Base-by-base conservation (phyloP, 2,888 invertebrate genomes). In the Dicycla oo region DNA sequence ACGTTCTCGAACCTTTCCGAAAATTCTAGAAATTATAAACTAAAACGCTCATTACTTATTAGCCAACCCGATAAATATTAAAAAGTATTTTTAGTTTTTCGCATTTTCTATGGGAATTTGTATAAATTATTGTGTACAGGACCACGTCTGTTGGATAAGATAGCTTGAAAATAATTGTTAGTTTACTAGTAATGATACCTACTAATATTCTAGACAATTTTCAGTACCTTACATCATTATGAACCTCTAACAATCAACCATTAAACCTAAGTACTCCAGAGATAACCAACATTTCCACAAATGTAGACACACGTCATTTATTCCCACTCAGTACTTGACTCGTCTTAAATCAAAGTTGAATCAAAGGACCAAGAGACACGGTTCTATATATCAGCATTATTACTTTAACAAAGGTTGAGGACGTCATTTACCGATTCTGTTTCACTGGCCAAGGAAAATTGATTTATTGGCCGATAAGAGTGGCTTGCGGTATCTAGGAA, bases 391-490 rank as follows among this genome's bases (percentile, higher is more conserved):
- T 86, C 82, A 83, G 72, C 64, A 79, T 81, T 82, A 86, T 86
- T 86, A 80, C 85, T 80, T 78, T 76, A 81, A 83, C 85, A 84
- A 86, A 83, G 84, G 85, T 73, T 71, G 69, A 77, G 64, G 72
- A 82, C 75, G 77, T 83, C 87, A 79, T 85, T 85, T 85, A 84
- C 85, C 69, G 78, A 84, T 84, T 82, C 83, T 82, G 77, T 85
- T 85, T 85, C 82, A 80, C 58, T 82, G 64, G 76, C 75, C 74
- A 81, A 73, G 77, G 76, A 65, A 81, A 80, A 75, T 79, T 86
- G 85, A 86, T 86, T 86, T 86, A 86, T 86, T 83, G 76, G 67
- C 45, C 66, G 69, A 66, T 72, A 73, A 69, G 68, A 73, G 73
- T 69, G 63, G 69, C 47, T 70, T 72, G 80, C 3, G 80, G 76